phyloP scores from a whole-genome alignment of 2,113 vertebrate genomes.

The Caloenas nicobarica region DNA sequence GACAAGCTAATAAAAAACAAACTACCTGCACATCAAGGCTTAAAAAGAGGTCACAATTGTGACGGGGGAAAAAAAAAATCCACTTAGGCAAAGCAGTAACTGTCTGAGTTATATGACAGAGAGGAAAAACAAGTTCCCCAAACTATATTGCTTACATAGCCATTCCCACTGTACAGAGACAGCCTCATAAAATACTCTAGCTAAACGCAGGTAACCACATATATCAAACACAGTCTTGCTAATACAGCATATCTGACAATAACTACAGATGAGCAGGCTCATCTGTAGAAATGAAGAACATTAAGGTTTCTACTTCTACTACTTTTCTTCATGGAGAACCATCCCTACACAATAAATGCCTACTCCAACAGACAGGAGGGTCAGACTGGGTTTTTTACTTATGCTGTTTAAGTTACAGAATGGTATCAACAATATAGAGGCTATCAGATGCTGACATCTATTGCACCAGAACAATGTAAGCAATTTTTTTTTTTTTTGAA shows the following conservation, averaged over 20 bases:
- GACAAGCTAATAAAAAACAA: neutral
- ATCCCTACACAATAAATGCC: neutral
- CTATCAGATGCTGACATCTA: neutral
- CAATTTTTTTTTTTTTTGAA: neutral
- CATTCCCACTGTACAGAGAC: neutral
- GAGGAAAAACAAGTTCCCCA: neutral
- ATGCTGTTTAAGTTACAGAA: neutral
- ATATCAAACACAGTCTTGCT: neutral
- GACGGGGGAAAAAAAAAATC: too few species aligned
- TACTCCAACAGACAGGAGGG: neutral
- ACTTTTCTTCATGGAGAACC: neutral
- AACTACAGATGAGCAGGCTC: neutral
- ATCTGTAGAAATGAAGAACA: neutral
- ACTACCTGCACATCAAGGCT: neutral
- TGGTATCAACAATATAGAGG: neutral
- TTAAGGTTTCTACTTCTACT: neutral
- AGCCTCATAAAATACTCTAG: neutral
- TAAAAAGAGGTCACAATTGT: neutral
- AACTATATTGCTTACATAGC: neutral
- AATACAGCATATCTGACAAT: neutral
- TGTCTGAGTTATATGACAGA: neutral
- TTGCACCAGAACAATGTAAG: fast-evolving
- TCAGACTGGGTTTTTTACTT: neutral
- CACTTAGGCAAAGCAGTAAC: neutral
- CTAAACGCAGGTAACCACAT: neutral